Conservation (phyloP, 2,797 vertebrate species). For the Siniperca scherzeri region DNA sequence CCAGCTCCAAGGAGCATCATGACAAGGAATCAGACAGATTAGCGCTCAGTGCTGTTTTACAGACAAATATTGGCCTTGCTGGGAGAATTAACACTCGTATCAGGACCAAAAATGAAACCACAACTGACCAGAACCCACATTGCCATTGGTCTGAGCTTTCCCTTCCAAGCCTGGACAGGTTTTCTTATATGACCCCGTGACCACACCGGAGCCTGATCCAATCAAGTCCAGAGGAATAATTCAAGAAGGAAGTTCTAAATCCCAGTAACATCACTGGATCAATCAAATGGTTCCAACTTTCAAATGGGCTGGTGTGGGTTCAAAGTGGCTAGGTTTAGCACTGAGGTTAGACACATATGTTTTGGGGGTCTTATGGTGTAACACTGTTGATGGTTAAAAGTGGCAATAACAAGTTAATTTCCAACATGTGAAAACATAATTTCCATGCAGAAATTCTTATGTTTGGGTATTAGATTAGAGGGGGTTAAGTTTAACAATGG, state of each 20-base stretch:
- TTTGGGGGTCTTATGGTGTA: neutral
- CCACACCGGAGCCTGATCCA: neutral
- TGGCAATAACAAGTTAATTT: neutral
- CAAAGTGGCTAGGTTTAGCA: neutral
- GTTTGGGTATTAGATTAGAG: neutral
- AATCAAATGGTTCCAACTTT: neutral
- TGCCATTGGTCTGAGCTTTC: neutral
- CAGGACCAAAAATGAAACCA: neutral
- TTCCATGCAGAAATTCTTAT: neutral
- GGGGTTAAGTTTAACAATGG: neutral
- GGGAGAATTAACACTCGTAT: neutral
- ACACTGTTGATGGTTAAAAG: neutral
- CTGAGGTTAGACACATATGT: neutral
- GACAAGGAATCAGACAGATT: neutral
- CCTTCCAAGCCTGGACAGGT: neutral
- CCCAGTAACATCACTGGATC: neutral
- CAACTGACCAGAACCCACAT: neutral
- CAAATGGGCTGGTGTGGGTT: neutral
- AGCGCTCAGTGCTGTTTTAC: neutral
- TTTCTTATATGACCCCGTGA: neutral
- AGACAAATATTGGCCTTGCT: neutral
- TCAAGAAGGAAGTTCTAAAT: neutral
- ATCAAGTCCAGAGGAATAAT: neutral
- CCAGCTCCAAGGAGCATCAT: constrained; percentile 9
- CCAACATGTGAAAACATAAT: neutral